Evolutionary conservation across 2,888 invertebrate genomes (phyloP).

Genomic region (Pachycephus smyrnensis): DNA sequence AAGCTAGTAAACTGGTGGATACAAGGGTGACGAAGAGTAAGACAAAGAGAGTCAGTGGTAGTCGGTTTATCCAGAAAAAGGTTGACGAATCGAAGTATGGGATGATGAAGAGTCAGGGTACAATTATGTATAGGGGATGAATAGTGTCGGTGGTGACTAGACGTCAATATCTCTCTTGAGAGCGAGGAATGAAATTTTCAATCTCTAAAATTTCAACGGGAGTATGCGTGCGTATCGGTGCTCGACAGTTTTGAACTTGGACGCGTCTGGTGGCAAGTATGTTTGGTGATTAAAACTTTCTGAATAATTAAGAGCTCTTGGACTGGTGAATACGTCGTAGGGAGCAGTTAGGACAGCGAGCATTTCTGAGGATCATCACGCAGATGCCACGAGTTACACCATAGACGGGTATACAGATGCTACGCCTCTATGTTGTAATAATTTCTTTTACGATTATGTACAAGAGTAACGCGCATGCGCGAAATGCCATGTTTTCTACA

Average conservation of each 20-base stretch:
- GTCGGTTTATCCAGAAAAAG: background rate
- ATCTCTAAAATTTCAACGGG: background rate
- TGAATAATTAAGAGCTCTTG: conserved; percentile 32
- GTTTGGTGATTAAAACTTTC: conserved; percentile 34
- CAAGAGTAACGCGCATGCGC: background rate
- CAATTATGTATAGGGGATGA: background rate
- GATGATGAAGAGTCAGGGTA: background rate
- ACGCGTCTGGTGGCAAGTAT: conserved; percentile 11
- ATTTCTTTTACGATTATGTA: background rate
- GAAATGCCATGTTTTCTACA: background rate
- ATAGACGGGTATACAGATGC: background rate
- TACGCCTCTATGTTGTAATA: background rate
- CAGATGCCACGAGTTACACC: background rate
- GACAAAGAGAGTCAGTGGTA: too few species aligned
- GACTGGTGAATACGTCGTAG: conserved; percentile 19
- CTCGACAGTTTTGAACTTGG: background rate
- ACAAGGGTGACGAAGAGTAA: background rate
- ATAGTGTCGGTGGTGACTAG: background rate
- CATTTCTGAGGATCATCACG: background rate
- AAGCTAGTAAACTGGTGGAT: background rate
- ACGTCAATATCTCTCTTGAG: background rate
- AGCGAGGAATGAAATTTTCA: conserved; percentile 17
- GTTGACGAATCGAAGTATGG: background rate
- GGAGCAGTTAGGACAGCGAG: background rate
- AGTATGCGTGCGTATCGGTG: background rate